Evolutionary conservation across 2,888 invertebrate genomes (phyloP), one percentile per base, ranked within the genome.

Genomic region (Luperina nickerlii): DNA sequence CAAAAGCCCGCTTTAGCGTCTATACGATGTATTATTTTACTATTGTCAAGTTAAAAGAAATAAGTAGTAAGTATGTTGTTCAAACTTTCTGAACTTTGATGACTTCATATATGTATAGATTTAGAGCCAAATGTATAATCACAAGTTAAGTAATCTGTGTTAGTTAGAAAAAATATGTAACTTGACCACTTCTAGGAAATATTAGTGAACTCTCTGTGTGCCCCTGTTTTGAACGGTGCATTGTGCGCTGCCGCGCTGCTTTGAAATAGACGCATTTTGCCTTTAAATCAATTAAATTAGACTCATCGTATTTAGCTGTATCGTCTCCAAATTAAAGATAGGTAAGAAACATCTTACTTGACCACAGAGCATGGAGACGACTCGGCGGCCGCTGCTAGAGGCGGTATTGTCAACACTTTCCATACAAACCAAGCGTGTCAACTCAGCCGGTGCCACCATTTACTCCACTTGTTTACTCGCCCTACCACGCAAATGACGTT

Each of bases 11-110:
- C 24, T 11, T 66, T 67, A 18, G 24, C 15, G 76, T 54, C 60
- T 54, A 15, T 62, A 24, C 38, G 62, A 68, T 0, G 32, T 32
- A 32, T 66, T 57, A 32, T 45, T 68, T 65, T 62, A 83, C 32
- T 62, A 38, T 80, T 15, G 38, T 42, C 54, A 71, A 67, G 27
- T 11, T 38, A 48, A 54, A 60, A 77, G 1, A 75, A 72, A 45
- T 76, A 63, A 63, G 11, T 66, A 73, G 45, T 42, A 42, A 8
- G 42, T 45, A 83, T 76, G 77, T 74, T 81, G 78, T 82, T 80
- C 63, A 86, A 80, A 88, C 32, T 72, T 81, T 76, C 42, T 62
- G 66, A 73, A 75, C 54, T 76, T 76, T 76, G 71, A 48, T 78
- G 72, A 78, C 63, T 83, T 71, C 77, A 27, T 77, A 68, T 1